phyloP scores from a whole-genome alignment of 2,797 vertebrate genomes.

The Heliangelus exortis region DNA sequence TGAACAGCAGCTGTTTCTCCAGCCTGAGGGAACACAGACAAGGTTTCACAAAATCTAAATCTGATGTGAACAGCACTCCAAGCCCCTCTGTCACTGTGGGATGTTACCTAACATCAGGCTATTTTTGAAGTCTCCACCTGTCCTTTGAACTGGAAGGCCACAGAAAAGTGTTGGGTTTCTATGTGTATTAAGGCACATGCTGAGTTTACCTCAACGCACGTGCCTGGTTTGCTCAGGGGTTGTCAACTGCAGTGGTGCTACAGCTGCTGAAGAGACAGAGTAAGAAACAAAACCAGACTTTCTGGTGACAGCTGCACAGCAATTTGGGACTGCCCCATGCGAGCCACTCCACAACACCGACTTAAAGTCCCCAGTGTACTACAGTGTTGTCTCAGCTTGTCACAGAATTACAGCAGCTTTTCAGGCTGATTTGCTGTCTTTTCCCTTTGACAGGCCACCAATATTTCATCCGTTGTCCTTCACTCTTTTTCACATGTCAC shows the following conservation, averaged over 20 bases:
- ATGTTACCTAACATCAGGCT: background rate
- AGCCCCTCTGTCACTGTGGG: background rate
- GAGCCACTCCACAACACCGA: background rate
- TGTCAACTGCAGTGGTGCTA: background rate
- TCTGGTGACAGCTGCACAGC: background rate
- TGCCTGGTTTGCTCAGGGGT: background rate
- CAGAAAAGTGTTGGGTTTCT: background rate
- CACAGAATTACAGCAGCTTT: background rate
- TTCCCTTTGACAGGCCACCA: background rate
- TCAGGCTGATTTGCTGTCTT: background rate
- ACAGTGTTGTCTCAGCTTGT: background rate
- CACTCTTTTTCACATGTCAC: background rate
- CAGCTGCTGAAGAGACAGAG: background rate
- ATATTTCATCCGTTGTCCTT: background rate
- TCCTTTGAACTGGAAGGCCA: slow-evolving; percentile 13
- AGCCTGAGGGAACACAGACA: background rate
- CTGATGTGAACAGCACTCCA: background rate
- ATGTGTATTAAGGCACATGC: background rate
- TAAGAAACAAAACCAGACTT: background rate
- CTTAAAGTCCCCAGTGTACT: background rate
- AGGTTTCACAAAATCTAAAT: background rate
- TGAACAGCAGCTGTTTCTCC: background rate
- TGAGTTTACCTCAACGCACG: background rate
- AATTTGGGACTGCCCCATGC: rapidly evolving
- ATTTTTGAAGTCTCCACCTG: background rate